Evolutionary conservation across 1,140 invertebrate species (phyloP), one percentile per base, ranked within the genome.

Genomic region (Riptortus pedestris): DNA sequence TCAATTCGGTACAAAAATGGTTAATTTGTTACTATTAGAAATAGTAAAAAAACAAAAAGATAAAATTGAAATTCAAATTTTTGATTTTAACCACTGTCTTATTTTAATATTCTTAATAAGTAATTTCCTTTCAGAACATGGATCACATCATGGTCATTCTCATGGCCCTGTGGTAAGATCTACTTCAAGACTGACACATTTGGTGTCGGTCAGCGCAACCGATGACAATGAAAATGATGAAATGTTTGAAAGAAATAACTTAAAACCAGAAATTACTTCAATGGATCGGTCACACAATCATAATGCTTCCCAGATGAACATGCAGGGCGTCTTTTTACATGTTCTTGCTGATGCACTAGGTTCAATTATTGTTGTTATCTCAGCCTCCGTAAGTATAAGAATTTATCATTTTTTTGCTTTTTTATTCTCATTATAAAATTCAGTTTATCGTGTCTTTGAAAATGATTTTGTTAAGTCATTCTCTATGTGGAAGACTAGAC

Each of bases 241-340:
- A 70, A 80, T 82, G 67, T 88, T 83, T 47, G 73, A 74, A 57
- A 20, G 33, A 66, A 20, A 67, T 62, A 31, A 66, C 51, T 14
- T 67, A 74, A 62, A 70, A 73, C 2, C 69, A 74, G 26, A 24
- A 24, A 55, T 55, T 24, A 26, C 20, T 18, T 55, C 51, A 18
- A 24, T 55, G 16, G 51, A 55, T 18, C 18, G 24, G 16, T 26
- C 51, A 22, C 51, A 85, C 67, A 75, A 76, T 2, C 81, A 85
- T 67, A 73, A 76, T 59, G 80, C 86, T 0, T 83, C 83, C 26
- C 88, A 96, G 71, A 88, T 99, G 85, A 99, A 99, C 73, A 98
- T 98, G 90, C 81, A 88, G 57, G 95, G 93, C 18, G 96, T 98
- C 0, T 99, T 98, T 74, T 79, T 99, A 48, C 97, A 99, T 76